These are phyloP conservation scores for Mycteria americana DNA, from an alignment of 2,797 vertebrate genomes.

Conservation along the genomic window DNA sequence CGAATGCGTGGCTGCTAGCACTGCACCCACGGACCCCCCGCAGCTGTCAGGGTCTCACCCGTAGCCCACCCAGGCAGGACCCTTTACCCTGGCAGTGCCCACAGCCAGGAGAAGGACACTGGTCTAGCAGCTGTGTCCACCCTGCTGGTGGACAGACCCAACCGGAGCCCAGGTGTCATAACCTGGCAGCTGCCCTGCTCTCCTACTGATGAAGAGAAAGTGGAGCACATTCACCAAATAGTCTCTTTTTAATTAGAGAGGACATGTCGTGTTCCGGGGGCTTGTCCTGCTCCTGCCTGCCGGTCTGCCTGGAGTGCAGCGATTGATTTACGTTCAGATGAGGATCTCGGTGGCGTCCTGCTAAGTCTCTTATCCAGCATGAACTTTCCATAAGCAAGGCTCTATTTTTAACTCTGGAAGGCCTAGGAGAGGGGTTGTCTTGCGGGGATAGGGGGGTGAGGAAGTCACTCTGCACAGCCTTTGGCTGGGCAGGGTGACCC, in stretches of 20 bases:
- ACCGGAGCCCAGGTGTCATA: not conserved
- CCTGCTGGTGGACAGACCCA: not conserved
- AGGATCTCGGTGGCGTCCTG: constrained; percentile 28
- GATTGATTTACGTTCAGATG: constrained; percentile 42
- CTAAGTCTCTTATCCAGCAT: constrained; percentile 50
- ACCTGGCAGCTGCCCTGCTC: not conserved
- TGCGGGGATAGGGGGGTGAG: not conserved
- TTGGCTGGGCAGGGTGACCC: not conserved
- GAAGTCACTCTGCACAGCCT: not conserved
- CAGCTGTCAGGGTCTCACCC: not conserved
- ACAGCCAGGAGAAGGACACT: not conserved
- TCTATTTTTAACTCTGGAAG: constrained; percentile 68
- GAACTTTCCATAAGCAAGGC: constrained; percentile 70
- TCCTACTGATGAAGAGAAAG: not conserved
- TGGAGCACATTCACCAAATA: not conserved
- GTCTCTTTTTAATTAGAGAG: not conserved
- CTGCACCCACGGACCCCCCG: fast-evolving
- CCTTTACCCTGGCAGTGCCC: not conserved
- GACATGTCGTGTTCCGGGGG: not conserved
- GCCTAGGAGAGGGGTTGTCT: constrained; percentile 9
- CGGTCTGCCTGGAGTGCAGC: not conserved
- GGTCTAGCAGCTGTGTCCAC: not conserved
- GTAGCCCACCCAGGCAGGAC: not conserved
- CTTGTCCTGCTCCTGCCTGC: not conserved
- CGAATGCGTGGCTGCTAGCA: not conserved